These are phyloP conservation scores for Erythrocercus mccallii DNA, from an alignment of 2,113 vertebrate genomes.

Conservation along the genomic window DNA sequence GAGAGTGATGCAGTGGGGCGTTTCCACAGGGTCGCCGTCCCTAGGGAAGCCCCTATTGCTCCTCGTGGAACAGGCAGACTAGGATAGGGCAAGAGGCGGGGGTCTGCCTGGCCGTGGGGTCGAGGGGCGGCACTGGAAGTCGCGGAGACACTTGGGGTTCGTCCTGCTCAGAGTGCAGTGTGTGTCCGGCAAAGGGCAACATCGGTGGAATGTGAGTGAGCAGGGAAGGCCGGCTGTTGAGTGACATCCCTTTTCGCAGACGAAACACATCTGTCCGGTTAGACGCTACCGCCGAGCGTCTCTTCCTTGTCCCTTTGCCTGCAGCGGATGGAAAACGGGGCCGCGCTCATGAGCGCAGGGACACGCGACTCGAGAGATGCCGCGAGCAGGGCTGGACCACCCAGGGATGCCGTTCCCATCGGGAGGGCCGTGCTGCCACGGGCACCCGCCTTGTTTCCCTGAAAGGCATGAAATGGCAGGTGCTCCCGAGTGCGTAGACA, in stretches of 20 bases:
- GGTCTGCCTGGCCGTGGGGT: fast-evolving
- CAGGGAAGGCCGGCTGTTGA: background rate
- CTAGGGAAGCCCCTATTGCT: background rate
- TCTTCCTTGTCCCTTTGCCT: background rate
- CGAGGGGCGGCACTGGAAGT: background rate
- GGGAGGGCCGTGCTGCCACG: fast-evolving
- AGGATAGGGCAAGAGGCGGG: background rate
- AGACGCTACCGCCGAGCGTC: fast-evolving
- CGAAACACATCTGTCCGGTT: fast-evolving
- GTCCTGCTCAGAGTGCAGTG: fast-evolving
- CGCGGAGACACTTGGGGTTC: background rate
- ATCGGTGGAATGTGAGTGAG: background rate
- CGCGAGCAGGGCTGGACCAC: fast-evolving
- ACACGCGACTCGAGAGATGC: fast-evolving
- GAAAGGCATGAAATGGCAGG: background rate
- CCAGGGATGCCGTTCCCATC: fast-evolving
- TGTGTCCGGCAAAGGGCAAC: background rate
- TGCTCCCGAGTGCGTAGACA: background rate
- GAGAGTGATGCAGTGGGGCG: background rate
- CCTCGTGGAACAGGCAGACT: background rate
- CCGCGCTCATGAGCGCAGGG: fast-evolving
- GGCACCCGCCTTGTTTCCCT: background rate
- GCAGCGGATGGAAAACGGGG: fast-evolving
- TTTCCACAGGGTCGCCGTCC: too few species aligned
- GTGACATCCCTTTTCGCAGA: fast-evolving